Percentiles rank a stretch among this genome's conserved stretches.
phyloP scores from a whole-genome alignment of 2,113 vertebrate species.

The Nyctereutes procyonoides region DNA sequence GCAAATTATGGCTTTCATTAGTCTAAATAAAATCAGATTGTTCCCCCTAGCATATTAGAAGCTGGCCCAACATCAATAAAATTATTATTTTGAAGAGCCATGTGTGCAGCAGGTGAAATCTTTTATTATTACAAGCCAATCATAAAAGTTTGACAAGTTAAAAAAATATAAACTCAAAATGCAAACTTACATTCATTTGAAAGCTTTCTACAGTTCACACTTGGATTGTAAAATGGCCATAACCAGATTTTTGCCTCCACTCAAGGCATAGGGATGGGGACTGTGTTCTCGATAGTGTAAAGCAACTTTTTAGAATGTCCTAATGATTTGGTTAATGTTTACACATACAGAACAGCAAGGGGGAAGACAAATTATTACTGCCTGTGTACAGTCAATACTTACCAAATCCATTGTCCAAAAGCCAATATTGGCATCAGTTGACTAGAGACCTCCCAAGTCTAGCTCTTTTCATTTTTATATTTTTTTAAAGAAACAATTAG shows the following conservation, averaged over 20 bases:
- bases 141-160: slow-evolving; percentile 71
- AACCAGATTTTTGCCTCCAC: slow-evolving; percentile 54
- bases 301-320: not conserved
- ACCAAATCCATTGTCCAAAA: not conserved
- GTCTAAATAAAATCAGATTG: slow-evolving; percentile 61
- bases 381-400: not conserved
- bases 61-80: slow-evolving; percentile 56
- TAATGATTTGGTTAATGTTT: not conserved
- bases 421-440: not conserved
- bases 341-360: not conserved
- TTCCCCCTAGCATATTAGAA: slow-evolving; percentile 10
- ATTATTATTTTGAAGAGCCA: slow-evolving; percentile 63
- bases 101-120: slow-evolving; percentile 69
- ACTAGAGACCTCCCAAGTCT: not conserved
- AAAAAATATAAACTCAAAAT: slow-evolving; percentile 75
- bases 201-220: slow-evolving; percentile 62
- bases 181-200: slow-evolving; percentile 68
- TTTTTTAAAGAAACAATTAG: not conserved
- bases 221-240: slow-evolving; percentile 69
- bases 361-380: not conserved
- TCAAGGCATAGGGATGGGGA: not conserved
- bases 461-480: not conserved
- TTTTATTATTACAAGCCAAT: slow-evolving; percentile 66
- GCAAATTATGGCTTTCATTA: slow-evolving; percentile 66
- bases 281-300: not conserved